These are phyloP conservation scores for Cydia pomonella DNA, from an alignment of 1,140 invertebrate species.

Conservation along the genomic window DNA sequence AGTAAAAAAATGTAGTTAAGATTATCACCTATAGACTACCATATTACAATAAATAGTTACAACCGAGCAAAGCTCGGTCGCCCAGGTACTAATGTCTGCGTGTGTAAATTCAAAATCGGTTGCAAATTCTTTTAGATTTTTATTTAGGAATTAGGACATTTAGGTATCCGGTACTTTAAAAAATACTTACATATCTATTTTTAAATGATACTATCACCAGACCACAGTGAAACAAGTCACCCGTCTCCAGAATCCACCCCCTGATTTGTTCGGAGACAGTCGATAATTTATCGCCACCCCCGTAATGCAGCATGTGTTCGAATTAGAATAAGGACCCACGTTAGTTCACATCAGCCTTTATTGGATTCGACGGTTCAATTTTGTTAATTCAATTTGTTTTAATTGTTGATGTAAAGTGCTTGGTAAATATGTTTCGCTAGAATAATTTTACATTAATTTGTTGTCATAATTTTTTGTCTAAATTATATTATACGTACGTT, in stretches of 20 bases:
- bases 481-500: too few species aligned
- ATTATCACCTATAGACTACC: too few species aligned
- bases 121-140: not conserved
- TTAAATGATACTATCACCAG: not conserved
- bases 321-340: conserved; percentile 29
- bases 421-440: not conserved
- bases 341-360: conserved; percentile 25
- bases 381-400: conserved; percentile 6
- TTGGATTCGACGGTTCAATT: conserved; percentile 14
- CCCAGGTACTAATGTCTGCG: too few species aligned
- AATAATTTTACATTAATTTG: not conserved
- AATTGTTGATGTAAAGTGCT: not conserved
- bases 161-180: too few species aligned
- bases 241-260: conserved; percentile 28
- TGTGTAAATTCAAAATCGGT: too few species aligned
- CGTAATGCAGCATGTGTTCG: conserved; percentile 26
- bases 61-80: too few species aligned
- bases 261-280: conserved; percentile 33
- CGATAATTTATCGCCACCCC: conserved; percentile 31
- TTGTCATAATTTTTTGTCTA: too few species aligned
- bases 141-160: not conserved
- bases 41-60: too few species aligned
- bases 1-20: too few species aligned
- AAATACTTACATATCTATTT: not conserved
- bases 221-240: conserved; percentile 9